Conservation (phyloP, 2,797 vertebrate species). For the Periophthalmus magnuspinnatus region DNA sequence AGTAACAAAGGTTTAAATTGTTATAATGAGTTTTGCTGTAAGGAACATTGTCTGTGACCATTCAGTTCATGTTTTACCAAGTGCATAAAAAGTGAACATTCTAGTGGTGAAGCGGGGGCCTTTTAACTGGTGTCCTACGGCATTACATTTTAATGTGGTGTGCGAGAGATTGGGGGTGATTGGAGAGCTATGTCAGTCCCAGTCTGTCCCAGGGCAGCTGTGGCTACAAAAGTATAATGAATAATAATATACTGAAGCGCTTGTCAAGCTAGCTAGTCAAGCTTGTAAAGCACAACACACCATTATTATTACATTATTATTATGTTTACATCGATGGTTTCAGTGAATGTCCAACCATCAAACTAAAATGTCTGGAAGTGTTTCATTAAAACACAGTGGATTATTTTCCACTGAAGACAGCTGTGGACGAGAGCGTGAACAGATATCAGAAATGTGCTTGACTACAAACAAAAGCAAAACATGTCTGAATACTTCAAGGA, state of each 20-base stretch:
- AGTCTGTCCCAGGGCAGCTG: background rate
- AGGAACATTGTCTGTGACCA: background rate
- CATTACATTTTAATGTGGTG: background rate
- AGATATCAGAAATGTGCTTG: background rate
- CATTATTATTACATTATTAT: slow-evolving; percentile 2
- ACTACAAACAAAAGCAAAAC: background rate
- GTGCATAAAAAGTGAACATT: background rate
- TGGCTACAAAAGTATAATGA: background rate
- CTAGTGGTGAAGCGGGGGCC: background rate
- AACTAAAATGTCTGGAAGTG: background rate
- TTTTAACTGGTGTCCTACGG: background rate
- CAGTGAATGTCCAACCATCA: background rate
- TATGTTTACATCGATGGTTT: background rate
- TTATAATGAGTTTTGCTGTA: background rate
- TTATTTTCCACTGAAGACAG: background rate
- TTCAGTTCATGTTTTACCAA: background rate
- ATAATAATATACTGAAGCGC: background rate
- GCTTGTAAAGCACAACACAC: background rate
- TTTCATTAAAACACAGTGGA: background rate
- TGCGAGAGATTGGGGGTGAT: background rate
- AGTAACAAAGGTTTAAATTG: background rate
- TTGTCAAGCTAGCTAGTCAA: background rate
- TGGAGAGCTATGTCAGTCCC: background rate
- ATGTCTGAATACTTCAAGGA: slow-evolving; percentile 3
- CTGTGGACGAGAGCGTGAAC: background rate